Evolutionary conservation across 2,113 vertebrate genomes (phyloP), one percentile per base, ranked within the genome.

Genomic region (Astatotilapia flaviijosephi): DNA sequence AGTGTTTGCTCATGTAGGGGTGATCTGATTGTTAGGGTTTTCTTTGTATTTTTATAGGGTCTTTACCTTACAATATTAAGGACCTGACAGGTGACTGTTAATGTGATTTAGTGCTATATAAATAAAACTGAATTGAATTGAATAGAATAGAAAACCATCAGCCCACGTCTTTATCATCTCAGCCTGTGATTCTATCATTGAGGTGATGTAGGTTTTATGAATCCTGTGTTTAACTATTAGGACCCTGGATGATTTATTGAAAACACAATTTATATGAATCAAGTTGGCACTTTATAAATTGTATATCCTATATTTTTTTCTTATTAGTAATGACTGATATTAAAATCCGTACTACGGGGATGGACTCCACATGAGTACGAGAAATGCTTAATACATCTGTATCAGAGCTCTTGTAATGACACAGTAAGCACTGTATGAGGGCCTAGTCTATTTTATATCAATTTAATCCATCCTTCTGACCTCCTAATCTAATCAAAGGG

Each of bases 401-500:
- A 88, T 89, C 21, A 80, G 47, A 82, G 86, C 79, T 86, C 73
- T 86, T 88, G 85, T 89, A 85, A 80, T 79, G 80, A 89, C 80
- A 84, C 54, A 56, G 77, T 87, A 85, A 91, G 85, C 53, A 49
- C 82, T 79, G 83, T 83, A 89, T 80, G 85, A 47, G 45, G 65
- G 56, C 45, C 19, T 73, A 23, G 58, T 88, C 70, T 51, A 86
- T 86, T 90, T 92, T 83, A 89, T 91, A 92, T 90, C 90, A 94
- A 88, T 93, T 89, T 87, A 92, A 91, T 90, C 83, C 87, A 80
- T 82, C 60, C 70, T 56, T 91, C 88, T 90, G 89, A 94, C 90
- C 90, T 80, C 82, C 53, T 93, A 89, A 95, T 95, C 89, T 93
- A 94, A 94, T 95, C 93, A 93, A 93, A 93, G 89, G 86, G 62